phyloP scores from a whole-genome alignment of 1,140 invertebrate genomes.

The Pinna nobilis region DNA sequence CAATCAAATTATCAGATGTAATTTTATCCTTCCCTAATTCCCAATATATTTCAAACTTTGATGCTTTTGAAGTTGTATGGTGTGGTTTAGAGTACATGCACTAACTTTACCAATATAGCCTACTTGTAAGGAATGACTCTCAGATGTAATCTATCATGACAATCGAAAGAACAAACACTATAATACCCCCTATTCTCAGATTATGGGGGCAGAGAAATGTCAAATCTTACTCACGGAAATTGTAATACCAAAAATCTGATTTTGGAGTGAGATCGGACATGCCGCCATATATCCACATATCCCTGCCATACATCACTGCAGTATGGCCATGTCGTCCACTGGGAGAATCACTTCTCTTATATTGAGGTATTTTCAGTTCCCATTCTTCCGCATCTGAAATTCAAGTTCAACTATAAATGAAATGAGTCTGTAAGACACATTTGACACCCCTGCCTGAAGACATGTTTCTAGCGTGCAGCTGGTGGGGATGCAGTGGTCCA shows the following conservation, averaged over 20 bases:
- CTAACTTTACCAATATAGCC: no score
- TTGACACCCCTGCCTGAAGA: background rate
- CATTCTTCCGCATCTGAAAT: constrained; percentile 72
- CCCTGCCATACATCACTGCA: constrained; percentile 85
- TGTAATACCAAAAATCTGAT: constrained; percentile 90
- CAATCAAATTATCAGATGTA: no score
- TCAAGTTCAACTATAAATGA: background rate
- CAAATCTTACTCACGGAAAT: constrained; percentile 77
- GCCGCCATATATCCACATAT: constrained; percentile 92
- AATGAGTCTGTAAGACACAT: background rate
- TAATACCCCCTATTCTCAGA: background rate
- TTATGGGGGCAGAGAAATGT: background rate
- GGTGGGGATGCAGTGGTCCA: no score
- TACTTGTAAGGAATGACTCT: no score
- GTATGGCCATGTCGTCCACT: constrained; percentile 90
- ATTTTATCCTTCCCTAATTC: no score
- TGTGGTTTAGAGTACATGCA: no score
- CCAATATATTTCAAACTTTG: no score
- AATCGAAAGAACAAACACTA: background rate
- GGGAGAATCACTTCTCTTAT: constrained; percentile 72
- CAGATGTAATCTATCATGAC: no score
- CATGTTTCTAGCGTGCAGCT: background rate
- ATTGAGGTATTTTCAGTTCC: constrained; percentile 59
- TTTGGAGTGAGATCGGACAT: constrained; percentile 90
- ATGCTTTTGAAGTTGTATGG: no score